phyloP scores from a whole-genome alignment of 1,140 invertebrate species.

The Stenopsyche tienmushanensis region DNA sequence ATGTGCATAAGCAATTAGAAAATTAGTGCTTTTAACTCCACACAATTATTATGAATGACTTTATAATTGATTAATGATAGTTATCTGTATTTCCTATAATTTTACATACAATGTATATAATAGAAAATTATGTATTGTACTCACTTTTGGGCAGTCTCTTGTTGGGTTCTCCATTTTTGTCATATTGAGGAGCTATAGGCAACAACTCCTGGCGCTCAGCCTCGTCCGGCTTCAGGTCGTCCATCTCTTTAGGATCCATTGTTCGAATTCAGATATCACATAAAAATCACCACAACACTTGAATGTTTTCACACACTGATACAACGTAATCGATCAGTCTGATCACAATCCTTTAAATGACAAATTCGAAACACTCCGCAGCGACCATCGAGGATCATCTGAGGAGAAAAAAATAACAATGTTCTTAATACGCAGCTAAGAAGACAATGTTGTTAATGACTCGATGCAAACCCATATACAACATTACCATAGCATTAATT shows the following conservation, averaged over 20 bases:
- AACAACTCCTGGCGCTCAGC: slow-evolving; percentile 33
- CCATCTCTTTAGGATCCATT: slow-evolving; percentile 8
- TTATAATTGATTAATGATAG: too few species aligned
- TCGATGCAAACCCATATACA: too few species aligned
- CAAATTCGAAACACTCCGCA: background rate
- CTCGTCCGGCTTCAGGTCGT: slow-evolving; percentile 25
- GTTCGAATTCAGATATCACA: background rate
- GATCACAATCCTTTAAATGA: background rate
- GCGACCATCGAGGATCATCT: background rate
- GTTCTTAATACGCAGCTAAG: background rate
- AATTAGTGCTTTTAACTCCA: too few species aligned
- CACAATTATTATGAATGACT: too few species aligned
- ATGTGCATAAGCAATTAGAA: too few species aligned
- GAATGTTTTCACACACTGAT: background rate
- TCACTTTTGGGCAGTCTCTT: slow-evolving; percentile 20
- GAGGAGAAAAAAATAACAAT: background rate
- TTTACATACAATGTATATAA: background rate
- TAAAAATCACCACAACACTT: background rate
- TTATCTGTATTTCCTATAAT: too few species aligned
- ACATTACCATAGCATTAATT: too few species aligned
- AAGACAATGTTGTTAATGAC: too few species aligned
- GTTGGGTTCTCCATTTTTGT: background rate
- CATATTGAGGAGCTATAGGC: background rate
- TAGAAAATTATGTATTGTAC: slow-evolving; percentile 3
- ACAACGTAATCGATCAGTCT: background rate